Evolutionary conservation across 2,113 vertebrate species (phyloP), one percentile per base, ranked within the genome.

Genomic region (Megaceryle maxima): DNA sequence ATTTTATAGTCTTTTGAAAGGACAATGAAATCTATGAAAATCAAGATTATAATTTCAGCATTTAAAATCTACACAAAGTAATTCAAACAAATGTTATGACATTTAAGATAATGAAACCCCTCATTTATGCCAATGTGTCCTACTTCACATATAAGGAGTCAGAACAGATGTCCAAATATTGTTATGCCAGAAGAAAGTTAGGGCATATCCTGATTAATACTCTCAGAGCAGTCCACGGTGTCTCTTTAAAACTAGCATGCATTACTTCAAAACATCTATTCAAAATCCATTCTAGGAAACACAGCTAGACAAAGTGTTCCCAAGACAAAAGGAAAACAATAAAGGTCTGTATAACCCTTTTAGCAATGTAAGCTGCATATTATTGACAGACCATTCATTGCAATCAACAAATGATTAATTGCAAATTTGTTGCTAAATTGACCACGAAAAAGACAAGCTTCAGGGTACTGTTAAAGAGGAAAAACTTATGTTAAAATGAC

Each of bases 71-170:
- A 98, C 97, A 96, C 92, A 97, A 97, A 98, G 97, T 97, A 98
- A 98, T 97, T 98, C 98, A 98, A 98, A 98, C 97, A 98, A 98
- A 98, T 98, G 98, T 98, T 98, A 98, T 98, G 98, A 98, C 98
- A 98, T 98, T 98, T 98, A 98, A 97, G 97, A 98, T 98, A 98
- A 98, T 98, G 97, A 98, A 98, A 97, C 96, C 81, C 97, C 98
- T 97, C 97, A 96, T 96, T 98, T 97, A 97, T 97, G 97, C 97
- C 97, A 97, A 80, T 97, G 97, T 98, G 95, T 97, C 97, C 97
- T 97, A 96, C 90, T 98, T 97, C 97, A 96, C 97, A 97, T 98
- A 95, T 94, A 98, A 98, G 96, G 83, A 98, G 97, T 98, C 96
- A 98, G 96, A 98, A 98, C 98, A 98, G 98, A 98, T 98, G 98